Evolutionary conservation across 2,888 invertebrate genomes (phyloP).

Genomic region (Drosophila mimetica): DNA sequence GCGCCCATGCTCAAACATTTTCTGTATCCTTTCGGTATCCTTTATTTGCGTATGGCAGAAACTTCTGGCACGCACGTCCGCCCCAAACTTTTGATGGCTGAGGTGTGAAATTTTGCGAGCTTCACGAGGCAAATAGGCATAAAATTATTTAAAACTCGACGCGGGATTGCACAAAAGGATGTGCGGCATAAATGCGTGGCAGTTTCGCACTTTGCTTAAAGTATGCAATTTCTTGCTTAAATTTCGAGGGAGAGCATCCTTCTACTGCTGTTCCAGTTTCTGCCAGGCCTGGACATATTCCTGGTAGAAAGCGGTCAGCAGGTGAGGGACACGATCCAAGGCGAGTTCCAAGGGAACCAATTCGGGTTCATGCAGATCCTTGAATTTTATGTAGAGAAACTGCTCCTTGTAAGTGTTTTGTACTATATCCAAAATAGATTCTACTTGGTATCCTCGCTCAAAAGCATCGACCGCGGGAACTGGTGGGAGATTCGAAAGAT

Average conservation of each 20-base stretch:
- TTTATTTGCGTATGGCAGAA: constrained; percentile 23
- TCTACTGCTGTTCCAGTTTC: neutral
- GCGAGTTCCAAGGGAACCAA: constrained; percentile 8
- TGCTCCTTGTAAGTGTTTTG: neutral
- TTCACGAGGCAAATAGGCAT: constrained; percentile 60
- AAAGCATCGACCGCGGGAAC: constrained; percentile 6
- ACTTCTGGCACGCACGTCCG: constrained; percentile 61
- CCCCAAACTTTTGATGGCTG: constrained; percentile 59
- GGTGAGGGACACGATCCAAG: neutral
- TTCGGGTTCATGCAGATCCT: constrained; percentile 6
- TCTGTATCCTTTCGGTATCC: constrained; percentile 47
- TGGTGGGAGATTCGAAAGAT: constrained; percentile 1
- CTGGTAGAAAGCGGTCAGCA: constrained; percentile 11
- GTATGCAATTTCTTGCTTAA: neutral
- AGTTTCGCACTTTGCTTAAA: neutral
- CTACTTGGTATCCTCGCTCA: constrained; percentile 7
- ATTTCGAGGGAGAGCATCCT: neutral
- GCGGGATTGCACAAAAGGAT: constrained; percentile 13
- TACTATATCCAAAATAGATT: constrained; percentile 6
- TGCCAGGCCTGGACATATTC: constrained; percentile 13
- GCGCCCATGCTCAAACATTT: constrained; percentile 5
- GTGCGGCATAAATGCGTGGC: constrained; percentile 21
- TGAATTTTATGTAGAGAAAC: constrained; percentile 3
- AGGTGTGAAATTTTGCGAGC: constrained; percentile 68
- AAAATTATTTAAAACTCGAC: constrained; percentile 60